Base-by-base conservation (phyloP, 1,140 invertebrate genomes). In the Bathynomus jamesi region DNA sequence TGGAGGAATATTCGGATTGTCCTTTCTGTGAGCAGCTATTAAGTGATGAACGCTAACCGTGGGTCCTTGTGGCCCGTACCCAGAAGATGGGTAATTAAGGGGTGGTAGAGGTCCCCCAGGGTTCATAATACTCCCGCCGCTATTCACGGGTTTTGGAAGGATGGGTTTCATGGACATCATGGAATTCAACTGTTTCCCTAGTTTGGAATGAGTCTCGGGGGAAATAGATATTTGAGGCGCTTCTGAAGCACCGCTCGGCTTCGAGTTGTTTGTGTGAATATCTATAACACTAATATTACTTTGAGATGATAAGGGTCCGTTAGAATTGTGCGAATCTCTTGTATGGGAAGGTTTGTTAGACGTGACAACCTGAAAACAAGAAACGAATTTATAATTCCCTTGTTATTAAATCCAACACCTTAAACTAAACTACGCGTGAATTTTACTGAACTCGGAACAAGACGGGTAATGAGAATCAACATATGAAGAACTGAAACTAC, bases 41-140 rank as follows among this genome's bases (percentile, higher is more conserved):
- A 93, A 89, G 4, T 90, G 89, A 79, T 89, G 87, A 11, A 93
- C 91, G 80, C 92, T 89, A 61, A 92, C 86, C 28, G 89, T 89
- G 0, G 89, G 86, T 0, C 91, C 89, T 78, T 92, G 89, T 25
- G 89, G 83, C 0, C 89, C 89, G 80, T 87, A 85, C 0, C 86
- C 85, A 66, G 86, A 84, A 28, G 85, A 82, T 31, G 83, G 78
- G 65, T 70, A 69, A 60, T 65, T 82, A 81, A 61, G 28, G 0
- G 28, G 46, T 10, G 61, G n/a, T n/a, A 70, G 67, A 11, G 73
- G 40, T 21, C 67, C 28, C 7, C 65, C 17, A n/a, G 69, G 17
- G 28, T 40, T 80, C 71, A 13, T 69, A 62, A 24, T 72, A 32
- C 65, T 46, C 32, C 31, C 71, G 65, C 21, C 24, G 46, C 29